These are phyloP conservation scores for Chloroceryle inda DNA, from an alignment of 2,797 vertebrate species.

Conservation along the genomic window DNA sequence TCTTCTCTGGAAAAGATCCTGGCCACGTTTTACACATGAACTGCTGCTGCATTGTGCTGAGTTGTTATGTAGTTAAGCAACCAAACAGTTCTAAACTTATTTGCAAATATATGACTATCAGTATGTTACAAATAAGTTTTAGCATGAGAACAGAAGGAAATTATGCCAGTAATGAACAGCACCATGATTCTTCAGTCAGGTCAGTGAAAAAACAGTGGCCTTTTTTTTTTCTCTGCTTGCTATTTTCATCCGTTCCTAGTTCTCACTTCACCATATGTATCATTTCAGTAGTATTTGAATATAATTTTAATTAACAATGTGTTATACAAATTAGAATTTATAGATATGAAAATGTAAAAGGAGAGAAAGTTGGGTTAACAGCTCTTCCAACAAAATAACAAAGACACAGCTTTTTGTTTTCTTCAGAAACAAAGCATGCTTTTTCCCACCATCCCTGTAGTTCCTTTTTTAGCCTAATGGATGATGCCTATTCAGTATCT, in stretches of 20 bases:
- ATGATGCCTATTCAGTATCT: neutral
- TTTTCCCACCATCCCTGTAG: neutral
- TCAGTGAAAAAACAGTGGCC: neutral
- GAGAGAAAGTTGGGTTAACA: neutral
- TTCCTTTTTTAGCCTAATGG: neutral
- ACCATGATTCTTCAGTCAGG: neutral
- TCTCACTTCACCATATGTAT: neutral
- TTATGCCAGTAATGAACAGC: neutral
- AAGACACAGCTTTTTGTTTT: constrained; percentile 4
- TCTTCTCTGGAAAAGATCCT: constrained; percentile 22
- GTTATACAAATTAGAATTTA: neutral
- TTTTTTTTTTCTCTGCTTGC: neutral
- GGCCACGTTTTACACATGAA: neutral
- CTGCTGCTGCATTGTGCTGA: neutral
- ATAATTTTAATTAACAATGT: neutral
- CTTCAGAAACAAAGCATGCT: neutral
- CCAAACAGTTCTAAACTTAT: neutral
- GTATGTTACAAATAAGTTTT: neutral
- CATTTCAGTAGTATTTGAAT: neutral
- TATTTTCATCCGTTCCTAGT: neutral
- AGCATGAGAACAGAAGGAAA: neutral
- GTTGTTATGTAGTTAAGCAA: neutral
- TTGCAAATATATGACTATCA: neutral
- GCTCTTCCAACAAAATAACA: neutral
- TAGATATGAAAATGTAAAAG: neutral